Base-by-base conservation (phyloP, 2,797 vertebrate species). In the Anomalospiza imberbis region DNA sequence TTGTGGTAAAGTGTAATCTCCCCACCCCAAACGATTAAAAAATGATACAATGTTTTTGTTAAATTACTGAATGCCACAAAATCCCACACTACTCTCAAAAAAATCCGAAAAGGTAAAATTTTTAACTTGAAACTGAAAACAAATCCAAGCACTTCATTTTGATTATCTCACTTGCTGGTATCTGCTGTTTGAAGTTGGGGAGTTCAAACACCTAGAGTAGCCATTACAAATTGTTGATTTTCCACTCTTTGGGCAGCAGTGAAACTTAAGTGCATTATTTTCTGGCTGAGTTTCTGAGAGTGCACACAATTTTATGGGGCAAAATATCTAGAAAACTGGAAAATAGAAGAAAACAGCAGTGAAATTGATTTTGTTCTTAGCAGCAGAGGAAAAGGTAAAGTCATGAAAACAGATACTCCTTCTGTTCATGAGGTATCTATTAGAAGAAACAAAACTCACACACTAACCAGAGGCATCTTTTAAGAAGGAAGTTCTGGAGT, bases 21-120 rank as follows among this genome's bases (percentile, higher is more conserved):
- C n/a, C 3, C 19, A 24, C 2, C 5, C 3, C 6, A 58, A 14
- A 24, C 0, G 1, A 73, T 12, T 45, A 72, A 1, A 3, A 79
- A 40, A 31, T 29, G 5, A 66, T n/a, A 81, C 34, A 13, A 3
- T 45, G 8, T 2, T 26, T 83, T 79, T 48, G n/a, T 32, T 6
- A 50, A 66, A 2, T 34, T 29, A 74, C 17, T 16, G 16, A 72
- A 28, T 44, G 36, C 4, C 60, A 45, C 11, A 92, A 67, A 86
- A 71, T 29, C 12, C 10, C 19, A 34, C 40, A 13, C 5, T 36
- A 38, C 4, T 72, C 63, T 73, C 51, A 61, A 65, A 58, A 13
- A 77, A 66, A 58, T 16, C 9, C 21, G 36, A 34, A 54, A 47
- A 68, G 13, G 28, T 61, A 72, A 78, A 62, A 24, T 24, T 74